Conservation (phyloP, 2,888 invertebrate genomes). For the Callyntrura sp. region DNA sequence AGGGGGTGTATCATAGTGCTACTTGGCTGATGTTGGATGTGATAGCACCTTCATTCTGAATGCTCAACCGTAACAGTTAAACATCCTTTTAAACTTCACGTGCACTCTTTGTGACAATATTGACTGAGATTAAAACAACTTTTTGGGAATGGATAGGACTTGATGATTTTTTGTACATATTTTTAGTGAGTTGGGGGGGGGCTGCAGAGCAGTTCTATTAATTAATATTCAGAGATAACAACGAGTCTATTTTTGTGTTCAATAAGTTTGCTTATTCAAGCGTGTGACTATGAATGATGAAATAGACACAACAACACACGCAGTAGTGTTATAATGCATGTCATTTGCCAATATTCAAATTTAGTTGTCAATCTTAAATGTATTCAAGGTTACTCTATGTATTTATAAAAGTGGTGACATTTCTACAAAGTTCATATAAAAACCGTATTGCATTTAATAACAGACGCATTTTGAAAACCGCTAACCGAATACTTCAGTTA, state of each 20-base stretch:
- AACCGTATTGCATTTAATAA: too few relatives aligned
- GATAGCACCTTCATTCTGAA: neutral
- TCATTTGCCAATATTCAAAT: neutral
- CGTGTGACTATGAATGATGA: neutral
- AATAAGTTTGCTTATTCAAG: too few relatives aligned
- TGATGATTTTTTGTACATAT: too few relatives aligned
- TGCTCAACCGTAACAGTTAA: neutral
- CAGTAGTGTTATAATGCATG: too few relatives aligned
- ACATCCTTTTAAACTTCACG: neutral
- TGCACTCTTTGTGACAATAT: neutral
- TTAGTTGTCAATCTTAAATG: slow-evolving; percentile 7
- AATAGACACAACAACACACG: neutral
- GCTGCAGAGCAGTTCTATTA: too few relatives aligned
- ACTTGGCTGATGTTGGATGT: too few relatives aligned
- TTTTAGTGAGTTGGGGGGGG: too few relatives aligned
- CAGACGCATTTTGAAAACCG: too few relatives aligned
- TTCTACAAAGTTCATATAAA: neutral
- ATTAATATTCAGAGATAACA: too few relatives aligned
- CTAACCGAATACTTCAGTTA: neutral
- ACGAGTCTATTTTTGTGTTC: too few relatives aligned
- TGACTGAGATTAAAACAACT: neutral
- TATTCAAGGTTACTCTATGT: slow-evolving; percentile 5
- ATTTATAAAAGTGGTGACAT: neutral
- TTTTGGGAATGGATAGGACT: neutral
- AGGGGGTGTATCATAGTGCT: neutral